Evolutionary conservation across 2,888 invertebrate species (phyloP), one percentile per base, ranked within the genome.

Genomic region (Galerucella nymphaeae): DNA sequence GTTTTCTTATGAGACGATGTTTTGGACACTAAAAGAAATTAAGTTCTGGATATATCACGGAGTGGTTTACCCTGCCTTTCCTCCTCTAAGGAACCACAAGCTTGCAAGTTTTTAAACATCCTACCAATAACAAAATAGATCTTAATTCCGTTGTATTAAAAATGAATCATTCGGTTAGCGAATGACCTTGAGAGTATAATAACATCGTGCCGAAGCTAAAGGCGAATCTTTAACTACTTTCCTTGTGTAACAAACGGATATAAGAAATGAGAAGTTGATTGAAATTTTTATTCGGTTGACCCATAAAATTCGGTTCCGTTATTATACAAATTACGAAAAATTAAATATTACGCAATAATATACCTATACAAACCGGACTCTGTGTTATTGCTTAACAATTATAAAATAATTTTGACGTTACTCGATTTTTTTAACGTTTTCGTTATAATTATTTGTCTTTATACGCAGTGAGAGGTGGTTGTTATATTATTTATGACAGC

Each of bases 221-320:
- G 42, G 61, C 61, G 61, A 62, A 62, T 62, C 41, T 62, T 59
- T 67, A 57, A 70, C 63, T 63, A 64, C 66, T 67, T 63, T 67
- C 14, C 58, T 72, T 72, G 71, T 72, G 71, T 50, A 72, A 72
- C 38, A 71, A 42, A 62, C 71, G 71, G 71, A 72, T 72, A 57
- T 58, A 70, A 41, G 18, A 42, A 42, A 30, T 59, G 59, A 30
- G 30, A 62, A 42, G 61, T 62, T 13, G 61, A 62, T 62, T 62
- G 42, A 38, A 62, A 62, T 42, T 62, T 62, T 62, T 42, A 45
- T 63, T 58, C 30, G 45, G 59, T 72, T 72, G 71, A 67, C 71
- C 71, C 67, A 62, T 14, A 67, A 67, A 55, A 53, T 58, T 45
- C 45, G 57, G 58, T 63, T 64, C 70, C 70, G 70, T 70, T 70